Evolutionary conservation across 1,140 invertebrate species (phyloP).

Genomic region (Ostrea edulis): DNA sequence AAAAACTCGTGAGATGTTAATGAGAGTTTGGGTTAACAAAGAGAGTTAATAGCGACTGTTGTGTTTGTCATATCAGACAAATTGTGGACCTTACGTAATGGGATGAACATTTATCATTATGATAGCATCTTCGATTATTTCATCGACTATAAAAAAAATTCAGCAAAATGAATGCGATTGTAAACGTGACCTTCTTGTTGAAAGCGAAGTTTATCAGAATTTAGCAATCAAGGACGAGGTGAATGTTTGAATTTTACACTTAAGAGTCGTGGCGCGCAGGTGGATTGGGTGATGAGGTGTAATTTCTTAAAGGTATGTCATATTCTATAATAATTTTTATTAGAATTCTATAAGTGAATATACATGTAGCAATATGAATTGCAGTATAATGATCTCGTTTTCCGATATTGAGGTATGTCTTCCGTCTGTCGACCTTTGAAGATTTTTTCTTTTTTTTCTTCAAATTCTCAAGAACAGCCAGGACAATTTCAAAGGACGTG

Average conservation of each 20-base stretch:
- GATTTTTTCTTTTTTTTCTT: too few relatives aligned
- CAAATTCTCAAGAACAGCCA: too few relatives aligned
- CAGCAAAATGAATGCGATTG: slow-evolving; percentile 2
- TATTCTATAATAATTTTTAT: background rate
- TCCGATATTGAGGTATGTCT: too few relatives aligned
- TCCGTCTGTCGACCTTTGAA: too few relatives aligned
- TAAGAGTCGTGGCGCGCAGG: background rate
- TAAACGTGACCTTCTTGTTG: background rate
- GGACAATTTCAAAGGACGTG: too few relatives aligned
- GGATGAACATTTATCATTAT: background rate
- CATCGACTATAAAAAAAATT: background rate
- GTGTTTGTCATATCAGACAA: background rate
- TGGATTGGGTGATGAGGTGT: background rate
- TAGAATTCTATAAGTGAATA: background rate
- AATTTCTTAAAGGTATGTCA: background rate
- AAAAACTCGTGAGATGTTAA: background rate
- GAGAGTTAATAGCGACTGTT: background rate
- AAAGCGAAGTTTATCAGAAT: background rate
- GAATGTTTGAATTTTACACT: background rate
- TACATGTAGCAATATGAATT: too few relatives aligned
- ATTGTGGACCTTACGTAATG: background rate
- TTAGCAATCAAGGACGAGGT: background rate
- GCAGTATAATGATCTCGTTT: too few relatives aligned
- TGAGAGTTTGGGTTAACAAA: background rate
- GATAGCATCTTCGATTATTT: slow-evolving; percentile 20